Base-by-base conservation (phyloP, 2,797 vertebrate genomes). In the Crypturellus tataupa region DNA sequence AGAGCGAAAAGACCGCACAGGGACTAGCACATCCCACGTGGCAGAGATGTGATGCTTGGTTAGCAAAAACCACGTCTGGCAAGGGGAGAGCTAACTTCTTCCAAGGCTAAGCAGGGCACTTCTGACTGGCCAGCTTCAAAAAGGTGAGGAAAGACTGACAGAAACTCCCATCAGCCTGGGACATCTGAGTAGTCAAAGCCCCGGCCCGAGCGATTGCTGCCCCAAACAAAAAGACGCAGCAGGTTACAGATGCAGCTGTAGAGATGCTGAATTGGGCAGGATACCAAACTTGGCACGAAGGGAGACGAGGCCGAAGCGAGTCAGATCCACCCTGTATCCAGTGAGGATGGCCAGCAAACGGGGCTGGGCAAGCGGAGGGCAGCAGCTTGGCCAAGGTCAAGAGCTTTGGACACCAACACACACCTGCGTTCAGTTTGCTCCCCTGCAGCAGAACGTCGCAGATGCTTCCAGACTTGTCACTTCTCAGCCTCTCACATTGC, bases 241-340 rank as follows among this genome's bases (percentile, higher is more conserved):
- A 15, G 39, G 10, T 46, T 49, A 40, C 37, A 33, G 55, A 5
- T 7, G 2, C 58, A 85, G 63, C 68, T 40, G 33, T 21, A 69
- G 19, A 63, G 44, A 59, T 18, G 24, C 3, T 16, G 12, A 60
- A 37, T 11, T 40, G 29, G 59, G n/a, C 35, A 69, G 65, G 78
- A 58, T 1, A 0, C 10, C 0, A 0, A n/a, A 68, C 25, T 47
- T 11, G 8, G 24, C 35, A 35, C 16, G 8, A 29, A 29, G 68
- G 49, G 21, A 53, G 35, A 19, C 7, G 4, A 4, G 21, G 23
- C 18, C 4, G 14, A 14, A 53, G 35, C 4, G 4, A 44, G 5
- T 16, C 60, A 70, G 55, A 49, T 24, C 47, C 47, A 12, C 14
- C 60, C 35, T 56, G 25, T 5, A 18, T 25, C n/a, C 53, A 24